Conservation (phyloP, 2,888 invertebrate species). For the Metalampra italica region DNA sequence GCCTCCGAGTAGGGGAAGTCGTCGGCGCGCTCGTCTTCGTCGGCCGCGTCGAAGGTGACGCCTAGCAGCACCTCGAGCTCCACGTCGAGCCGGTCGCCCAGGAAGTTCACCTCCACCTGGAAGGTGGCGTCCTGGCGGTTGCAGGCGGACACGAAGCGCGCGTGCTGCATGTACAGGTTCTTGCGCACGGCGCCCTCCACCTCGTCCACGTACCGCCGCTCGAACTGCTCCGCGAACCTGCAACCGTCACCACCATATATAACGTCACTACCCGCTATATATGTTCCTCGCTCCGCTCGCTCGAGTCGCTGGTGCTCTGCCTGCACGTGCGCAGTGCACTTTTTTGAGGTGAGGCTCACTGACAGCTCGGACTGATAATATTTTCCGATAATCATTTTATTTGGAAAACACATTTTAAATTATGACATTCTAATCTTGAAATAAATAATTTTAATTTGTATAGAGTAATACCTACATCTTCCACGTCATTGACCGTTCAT, state of each 20-base stretch:
- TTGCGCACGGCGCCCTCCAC: constrained; percentile 57
- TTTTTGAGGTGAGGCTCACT: no score
- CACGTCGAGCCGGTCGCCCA: constrained; percentile 46
- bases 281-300: no score
- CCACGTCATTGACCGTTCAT: no score
- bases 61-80: constrained; percentile 43
- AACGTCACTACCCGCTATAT: neutral
- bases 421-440: no score
- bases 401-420: no score
- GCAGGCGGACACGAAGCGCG: constrained; percentile 46
- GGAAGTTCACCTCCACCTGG: constrained; percentile 40
- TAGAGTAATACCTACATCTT: no score
- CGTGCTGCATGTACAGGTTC: constrained; percentile 43
- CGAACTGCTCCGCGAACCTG: constrained; percentile 42
- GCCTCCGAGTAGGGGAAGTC: constrained; percentile 41
- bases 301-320: no score
- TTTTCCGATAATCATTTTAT: no score
- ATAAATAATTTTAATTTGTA: no score
- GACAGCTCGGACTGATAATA: no score
- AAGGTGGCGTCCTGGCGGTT: constrained; percentile 58
- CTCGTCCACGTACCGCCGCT: constrained; percentile 43
- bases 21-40: constrained; percentile 22
- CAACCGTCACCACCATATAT: neutral
- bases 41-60: constrained; percentile 21
- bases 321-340: no score